phyloP scores from a whole-genome alignment of 2,113 vertebrate species.

The Thryonomys swinderianus region DNA sequence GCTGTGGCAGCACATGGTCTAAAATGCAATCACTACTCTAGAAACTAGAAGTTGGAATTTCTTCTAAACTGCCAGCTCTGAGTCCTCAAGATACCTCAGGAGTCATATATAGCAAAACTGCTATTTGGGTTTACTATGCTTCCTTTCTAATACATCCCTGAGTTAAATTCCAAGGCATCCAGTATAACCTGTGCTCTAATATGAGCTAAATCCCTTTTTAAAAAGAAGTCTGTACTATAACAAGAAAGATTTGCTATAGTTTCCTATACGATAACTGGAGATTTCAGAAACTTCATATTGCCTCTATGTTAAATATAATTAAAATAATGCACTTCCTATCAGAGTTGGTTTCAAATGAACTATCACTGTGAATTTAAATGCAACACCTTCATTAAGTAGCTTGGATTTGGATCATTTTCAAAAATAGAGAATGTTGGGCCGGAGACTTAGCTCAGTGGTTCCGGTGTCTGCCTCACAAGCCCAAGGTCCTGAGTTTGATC shows the following conservation, averaged over 20 bases:
- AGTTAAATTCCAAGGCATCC: not conserved
- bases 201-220: not conserved
- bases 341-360: not conserved
- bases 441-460: no score
- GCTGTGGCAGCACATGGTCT: not conserved
- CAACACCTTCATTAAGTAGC: not conserved
- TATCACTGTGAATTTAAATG: not conserved
- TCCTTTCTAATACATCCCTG: not conserved
- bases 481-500: no score
- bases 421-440: not conserved
- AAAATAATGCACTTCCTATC: not conserved
- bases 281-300: not conserved
- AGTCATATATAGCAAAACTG: not conserved
- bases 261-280: not conserved
- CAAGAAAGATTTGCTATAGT: not conserved
- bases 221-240: not conserved
- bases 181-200: not conserved
- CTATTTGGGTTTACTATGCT: not conserved
- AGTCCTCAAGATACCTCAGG: not conserved
- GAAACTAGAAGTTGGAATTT: not conserved
- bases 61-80: not conserved
- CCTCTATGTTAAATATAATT: not conserved
- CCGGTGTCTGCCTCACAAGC: no score
- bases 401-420: not conserved
- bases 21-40: not conserved